A percentile compares a stretch with the other conserved stretches of the same genome.
Evolutionary conservation across 2,797 vertebrate species (phyloP).

Genomic region (Neosilurus mollespiculum): DNA sequence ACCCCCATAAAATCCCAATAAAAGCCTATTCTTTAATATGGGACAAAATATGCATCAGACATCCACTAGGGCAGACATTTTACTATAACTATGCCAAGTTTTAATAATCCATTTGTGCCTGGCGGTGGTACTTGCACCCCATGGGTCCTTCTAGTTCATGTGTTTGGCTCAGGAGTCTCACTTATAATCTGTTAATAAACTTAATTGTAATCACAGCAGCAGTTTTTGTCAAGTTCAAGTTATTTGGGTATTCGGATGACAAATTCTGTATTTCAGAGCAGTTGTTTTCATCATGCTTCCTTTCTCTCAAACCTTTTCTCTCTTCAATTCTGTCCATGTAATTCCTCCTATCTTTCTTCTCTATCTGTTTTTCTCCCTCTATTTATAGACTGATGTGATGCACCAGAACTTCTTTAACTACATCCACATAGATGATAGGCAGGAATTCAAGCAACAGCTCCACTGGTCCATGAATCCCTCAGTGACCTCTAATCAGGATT

Average conservation of each 20-base stretch:
- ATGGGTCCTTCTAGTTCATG: no score
- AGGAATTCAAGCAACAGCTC: conserved; percentile 90
- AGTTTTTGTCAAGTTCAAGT: background rate
- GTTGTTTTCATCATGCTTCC: background rate
- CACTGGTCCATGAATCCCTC: conserved; percentile 98
- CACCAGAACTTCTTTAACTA: conserved; percentile 97
- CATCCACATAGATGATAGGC: conserved; percentile 94
- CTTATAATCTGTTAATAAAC: background rate
- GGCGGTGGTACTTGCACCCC: no score
- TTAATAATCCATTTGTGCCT: no score
- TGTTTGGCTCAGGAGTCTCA: background rate
- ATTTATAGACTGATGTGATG: conserved; percentile 92
- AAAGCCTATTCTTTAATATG: no score
- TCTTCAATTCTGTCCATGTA: background rate
- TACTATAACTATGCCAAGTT: no score
- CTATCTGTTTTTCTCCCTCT: background rate
- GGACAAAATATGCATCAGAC: no score
- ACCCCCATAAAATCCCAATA: no score
- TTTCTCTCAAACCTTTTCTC: background rate
- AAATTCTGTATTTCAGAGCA: background rate
- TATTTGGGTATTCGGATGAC: background rate
- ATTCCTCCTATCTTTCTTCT: background rate
- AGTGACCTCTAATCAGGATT: conserved; percentile 66
- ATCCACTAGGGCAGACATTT: no score
- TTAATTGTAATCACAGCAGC: no score